phyloP scores from a whole-genome alignment of 2,113 vertebrate species.

The Accipiter virgatus region DNA sequence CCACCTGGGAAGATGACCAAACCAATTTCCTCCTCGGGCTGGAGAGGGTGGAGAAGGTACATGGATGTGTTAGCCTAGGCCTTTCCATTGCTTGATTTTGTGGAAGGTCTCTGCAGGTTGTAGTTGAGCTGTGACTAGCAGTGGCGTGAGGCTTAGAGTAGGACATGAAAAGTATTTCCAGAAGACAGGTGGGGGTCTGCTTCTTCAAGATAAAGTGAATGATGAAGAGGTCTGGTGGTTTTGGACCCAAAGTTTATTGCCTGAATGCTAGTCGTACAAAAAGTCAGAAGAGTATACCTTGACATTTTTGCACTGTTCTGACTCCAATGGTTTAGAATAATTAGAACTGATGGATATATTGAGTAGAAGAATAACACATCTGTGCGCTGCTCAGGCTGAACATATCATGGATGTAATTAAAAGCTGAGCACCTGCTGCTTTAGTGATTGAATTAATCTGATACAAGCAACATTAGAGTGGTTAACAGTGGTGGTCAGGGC shows the following conservation, averaged over 20 bases:
- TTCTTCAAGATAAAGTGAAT: neutral
- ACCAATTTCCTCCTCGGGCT: neutral
- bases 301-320: neutral
- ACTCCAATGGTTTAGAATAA: neutral
- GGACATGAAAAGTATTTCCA: neutral
- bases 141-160: neutral
- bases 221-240: neutral
- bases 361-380: neutral
- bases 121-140: neutral
- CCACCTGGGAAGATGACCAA: neutral
- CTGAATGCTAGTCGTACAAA: neutral
- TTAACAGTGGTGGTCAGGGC: neutral
- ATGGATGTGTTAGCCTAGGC: neutral
- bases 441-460: neutral
- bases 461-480: neutral
- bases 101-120: neutral
- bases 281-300: neutral
- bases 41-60: neutral
- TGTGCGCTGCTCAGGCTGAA: neutral
- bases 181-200: neutral
- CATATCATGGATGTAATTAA: neutral
- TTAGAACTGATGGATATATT: neutral
- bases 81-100: neutral
- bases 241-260: neutral
- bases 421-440: neutral